phyloP scores from a whole-genome alignment of 2,888 invertebrate genomes.

The Ectropis crepuscularia region DNA sequence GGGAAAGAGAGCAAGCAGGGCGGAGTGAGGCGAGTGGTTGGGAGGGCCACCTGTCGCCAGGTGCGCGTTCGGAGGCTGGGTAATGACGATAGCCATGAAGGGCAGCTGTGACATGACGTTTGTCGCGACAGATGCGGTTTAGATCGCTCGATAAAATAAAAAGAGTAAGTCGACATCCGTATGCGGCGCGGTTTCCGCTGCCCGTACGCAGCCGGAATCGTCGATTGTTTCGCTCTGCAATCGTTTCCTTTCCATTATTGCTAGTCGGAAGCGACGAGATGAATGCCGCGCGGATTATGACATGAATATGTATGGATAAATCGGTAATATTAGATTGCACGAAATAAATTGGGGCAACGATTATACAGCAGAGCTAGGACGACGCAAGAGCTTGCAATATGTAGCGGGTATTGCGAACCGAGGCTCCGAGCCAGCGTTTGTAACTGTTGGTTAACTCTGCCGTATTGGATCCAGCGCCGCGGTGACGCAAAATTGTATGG shows the following conservation, averaged over 20 bases:
- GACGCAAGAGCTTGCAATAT: constrained; percentile 82
- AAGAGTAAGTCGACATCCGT: constrained; percentile 79
- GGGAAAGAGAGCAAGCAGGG: constrained; percentile 31
- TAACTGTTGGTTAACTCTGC: constrained; percentile 70
- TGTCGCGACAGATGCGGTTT: constrained; percentile 81
- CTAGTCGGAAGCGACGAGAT: constrained; percentile 71
- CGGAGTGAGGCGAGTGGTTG: constrained; percentile 38
- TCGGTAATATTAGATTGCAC: constrained; percentile 29
- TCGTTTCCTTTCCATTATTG: constrained; percentile 77
- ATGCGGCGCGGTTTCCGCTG: constrained; percentile 74
- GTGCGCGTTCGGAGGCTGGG: constrained; percentile 69
- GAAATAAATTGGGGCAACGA: constrained; percentile 59
- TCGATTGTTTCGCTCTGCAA: constrained; percentile 76
- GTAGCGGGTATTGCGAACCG: constrained; percentile 74
- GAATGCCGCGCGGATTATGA: constrained; percentile 44
- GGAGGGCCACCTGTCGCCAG: constrained; percentile 75
- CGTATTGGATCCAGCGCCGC: constrained; percentile 67
- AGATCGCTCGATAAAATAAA: constrained; percentile 78
- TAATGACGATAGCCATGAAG: constrained; percentile 68
- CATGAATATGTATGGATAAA: constrained; percentile 41
- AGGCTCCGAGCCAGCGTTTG: constrained; percentile 63
- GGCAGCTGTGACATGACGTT: constrained; percentile 71
- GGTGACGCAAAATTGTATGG: constrained; percentile 65
- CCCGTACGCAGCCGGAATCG: constrained; percentile 71
- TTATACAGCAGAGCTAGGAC: constrained; percentile 69